Evolutionary conservation across 92 coral and sea anemone genomes (phyloP).

Genomic region (Umimayanthus chanpuru): DNA sequence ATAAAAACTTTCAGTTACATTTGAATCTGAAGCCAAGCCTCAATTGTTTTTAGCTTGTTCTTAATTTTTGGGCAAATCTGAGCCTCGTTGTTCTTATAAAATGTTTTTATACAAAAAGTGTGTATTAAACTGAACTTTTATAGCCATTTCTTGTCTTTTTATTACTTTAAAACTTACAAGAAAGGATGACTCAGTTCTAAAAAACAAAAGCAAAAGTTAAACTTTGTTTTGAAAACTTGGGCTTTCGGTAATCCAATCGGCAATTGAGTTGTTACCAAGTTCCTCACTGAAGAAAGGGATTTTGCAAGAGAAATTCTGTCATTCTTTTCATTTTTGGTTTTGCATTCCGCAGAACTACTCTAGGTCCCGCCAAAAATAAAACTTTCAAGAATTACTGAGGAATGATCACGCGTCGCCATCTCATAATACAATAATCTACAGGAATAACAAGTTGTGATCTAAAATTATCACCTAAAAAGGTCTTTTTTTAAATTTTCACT

Average conservation of each 20-base stretch:
- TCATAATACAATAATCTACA: neutral
- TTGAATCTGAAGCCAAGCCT: too few relatives aligned
- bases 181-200: neutral
- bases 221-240: neutral
- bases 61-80: too few relatives aligned
- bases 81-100: too few relatives aligned
- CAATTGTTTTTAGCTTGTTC: too few relatives aligned
- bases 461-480: neutral
- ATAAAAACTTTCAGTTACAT: too few relatives aligned
- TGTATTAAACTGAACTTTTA: too few relatives aligned
- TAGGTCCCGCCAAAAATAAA: neutral
- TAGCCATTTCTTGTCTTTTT: too few relatives aligned
- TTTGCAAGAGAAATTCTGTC: neutral
- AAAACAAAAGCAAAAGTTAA: too few relatives aligned
- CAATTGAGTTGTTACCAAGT: neutral
- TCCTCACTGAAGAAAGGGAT: neutral
- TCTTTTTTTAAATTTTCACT: neutral
- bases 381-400: neutral
- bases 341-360: too few relatives aligned
- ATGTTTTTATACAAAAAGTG: too few relatives aligned
- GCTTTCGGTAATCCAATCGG: neutral
- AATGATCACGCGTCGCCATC: neutral
- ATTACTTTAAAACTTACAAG: too few relatives aligned
- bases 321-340: too few relatives aligned
- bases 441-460: neutral